These are phyloP conservation scores for Numida meleagris DNA, from an alignment of 2,113 vertebrate genomes.

Conservation along the genomic window DNA sequence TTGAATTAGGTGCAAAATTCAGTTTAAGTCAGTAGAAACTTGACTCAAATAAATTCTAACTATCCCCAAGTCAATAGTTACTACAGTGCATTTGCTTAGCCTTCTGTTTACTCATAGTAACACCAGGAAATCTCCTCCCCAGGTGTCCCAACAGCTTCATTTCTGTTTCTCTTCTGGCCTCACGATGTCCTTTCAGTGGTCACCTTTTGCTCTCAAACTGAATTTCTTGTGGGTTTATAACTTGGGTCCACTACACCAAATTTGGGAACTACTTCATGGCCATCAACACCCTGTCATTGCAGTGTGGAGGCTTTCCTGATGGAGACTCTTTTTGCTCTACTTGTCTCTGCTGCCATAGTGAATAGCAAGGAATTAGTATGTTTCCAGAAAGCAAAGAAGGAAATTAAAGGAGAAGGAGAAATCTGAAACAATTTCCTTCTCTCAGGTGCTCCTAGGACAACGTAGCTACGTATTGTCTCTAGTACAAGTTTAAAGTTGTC, in stretches of 20 bases:
- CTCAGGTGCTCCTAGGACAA: not conserved
- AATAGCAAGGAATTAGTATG: not conserved
- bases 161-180: not conserved
- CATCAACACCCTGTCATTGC: not conserved
- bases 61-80: not conserved
- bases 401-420: not conserved
- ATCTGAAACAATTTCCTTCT: not conserved
- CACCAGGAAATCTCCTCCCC: not conserved
- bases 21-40: not conserved
- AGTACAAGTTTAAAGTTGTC: not conserved
- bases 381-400: not conserved
- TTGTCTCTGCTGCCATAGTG: not conserved
- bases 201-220: not conserved
- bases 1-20: not conserved
- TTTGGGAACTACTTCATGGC: not conserved
- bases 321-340: not conserved
- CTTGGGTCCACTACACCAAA: not conserved
- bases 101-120: not conserved
- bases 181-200: rapidly evolving
- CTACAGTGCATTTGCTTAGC: not conserved
- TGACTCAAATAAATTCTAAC: not conserved
- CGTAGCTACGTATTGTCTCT: not conserved
- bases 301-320: not conserved
- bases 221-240: not conserved
- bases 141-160: not conserved